Conservation (phyloP, 2,113 vertebrate genomes). For the Neopipo cinnamomea region DNA sequence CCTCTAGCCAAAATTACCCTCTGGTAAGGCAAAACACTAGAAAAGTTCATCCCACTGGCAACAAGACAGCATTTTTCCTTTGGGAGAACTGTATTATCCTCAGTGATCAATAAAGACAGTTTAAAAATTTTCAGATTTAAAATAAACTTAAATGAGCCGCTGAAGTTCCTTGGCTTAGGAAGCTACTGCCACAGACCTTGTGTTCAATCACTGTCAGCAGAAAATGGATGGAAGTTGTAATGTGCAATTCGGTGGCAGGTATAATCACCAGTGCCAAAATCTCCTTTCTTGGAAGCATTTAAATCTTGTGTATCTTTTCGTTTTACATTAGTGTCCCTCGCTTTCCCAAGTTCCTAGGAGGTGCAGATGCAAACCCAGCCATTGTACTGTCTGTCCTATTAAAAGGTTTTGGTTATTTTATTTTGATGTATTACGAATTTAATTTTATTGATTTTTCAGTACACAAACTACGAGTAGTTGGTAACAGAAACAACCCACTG, state of each 20-base stretch:
- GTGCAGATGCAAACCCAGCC: neutral
- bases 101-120: neutral
- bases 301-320: neutral
- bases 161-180: slow-evolving; percentile 1
- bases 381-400: neutral
- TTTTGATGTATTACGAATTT: neutral
- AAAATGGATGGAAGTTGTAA: slow-evolving; percentile 21
- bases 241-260: neutral
- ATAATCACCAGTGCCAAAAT: neutral
- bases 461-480: neutral
- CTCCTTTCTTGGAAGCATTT: neutral
- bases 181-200: neutral
- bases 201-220: slow-evolving; percentile 8
- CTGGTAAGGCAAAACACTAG: neutral
- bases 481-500: neutral
- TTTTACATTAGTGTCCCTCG: neutral
- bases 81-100: neutral
- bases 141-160: neutral
- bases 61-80: neutral
- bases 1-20: neutral
- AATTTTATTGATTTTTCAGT: neutral
- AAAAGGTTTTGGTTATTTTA: neutral
- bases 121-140: neutral
- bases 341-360: neutral
- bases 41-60: neutral